These are phyloP conservation scores for Zelleria hepariella DNA, from an alignment of 2,888 invertebrate species.

Conservation along the genomic window DNA sequence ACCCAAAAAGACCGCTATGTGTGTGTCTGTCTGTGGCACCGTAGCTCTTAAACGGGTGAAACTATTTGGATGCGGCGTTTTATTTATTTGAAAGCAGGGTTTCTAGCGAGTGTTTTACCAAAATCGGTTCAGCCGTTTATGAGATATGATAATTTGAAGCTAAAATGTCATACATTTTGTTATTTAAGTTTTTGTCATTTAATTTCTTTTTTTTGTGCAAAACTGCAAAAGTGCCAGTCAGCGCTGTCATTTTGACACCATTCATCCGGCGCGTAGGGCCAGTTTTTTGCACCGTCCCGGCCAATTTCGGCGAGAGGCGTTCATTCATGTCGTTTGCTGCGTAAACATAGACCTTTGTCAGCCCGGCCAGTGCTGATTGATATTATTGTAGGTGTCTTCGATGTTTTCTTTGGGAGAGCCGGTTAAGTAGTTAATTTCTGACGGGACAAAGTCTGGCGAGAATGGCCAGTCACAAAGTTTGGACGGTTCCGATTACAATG, in stretches of 20 bases:
- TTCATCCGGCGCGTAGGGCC: background rate
- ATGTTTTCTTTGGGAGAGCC: background rate
- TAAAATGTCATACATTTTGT: no score
- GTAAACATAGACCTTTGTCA: background rate
- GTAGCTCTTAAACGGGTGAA: no score
- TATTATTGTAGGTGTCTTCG: background rate
- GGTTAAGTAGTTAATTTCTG: background rate
- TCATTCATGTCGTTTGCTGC: background rate
- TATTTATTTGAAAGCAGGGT: no score
- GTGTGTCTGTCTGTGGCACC: no score
- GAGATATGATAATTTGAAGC: no score
- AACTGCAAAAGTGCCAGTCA: background rate
- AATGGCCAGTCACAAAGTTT: no score
- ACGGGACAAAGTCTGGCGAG: background rate
- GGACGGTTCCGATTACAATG: no score
- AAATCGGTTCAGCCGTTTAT: no score
- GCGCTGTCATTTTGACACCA: background rate
- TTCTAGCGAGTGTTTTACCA: no score
- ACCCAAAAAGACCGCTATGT: background rate
- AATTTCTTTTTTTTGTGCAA: no score
- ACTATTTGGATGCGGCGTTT: no score
- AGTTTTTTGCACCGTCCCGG: background rate
- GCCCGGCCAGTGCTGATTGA: background rate
- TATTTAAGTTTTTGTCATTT: background rate
- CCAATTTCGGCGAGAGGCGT: background rate